A percentile compares a stretch with the other conserved stretches of the same genome.
These are phyloP conservation scores for Drosophila greeni DNA, from an alignment of 2,888 invertebrate species.

Conservation along the genomic window DNA sequence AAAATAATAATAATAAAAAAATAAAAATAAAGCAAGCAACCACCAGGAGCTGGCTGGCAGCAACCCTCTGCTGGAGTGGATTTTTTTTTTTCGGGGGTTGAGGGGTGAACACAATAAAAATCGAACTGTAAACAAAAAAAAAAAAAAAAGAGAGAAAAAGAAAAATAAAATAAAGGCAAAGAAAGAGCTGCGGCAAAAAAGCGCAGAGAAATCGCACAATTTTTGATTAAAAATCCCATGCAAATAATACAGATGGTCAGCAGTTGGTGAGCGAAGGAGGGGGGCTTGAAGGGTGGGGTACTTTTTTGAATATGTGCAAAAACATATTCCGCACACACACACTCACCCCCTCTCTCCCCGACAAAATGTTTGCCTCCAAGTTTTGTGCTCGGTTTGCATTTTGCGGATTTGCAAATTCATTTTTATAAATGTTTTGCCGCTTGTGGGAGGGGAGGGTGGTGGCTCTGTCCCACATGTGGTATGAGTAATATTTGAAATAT, in stretches of 20 bases:
- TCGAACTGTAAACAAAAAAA: conserved; percentile 44
- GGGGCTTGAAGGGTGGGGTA: background rate
- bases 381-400: conserved; percentile 53
- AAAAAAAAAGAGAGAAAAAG: conserved; percentile 1
- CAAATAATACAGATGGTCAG: conserved; percentile 58
- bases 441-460: conserved; percentile 40
- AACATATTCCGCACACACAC: conserved; percentile 43
- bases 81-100: conserved; percentile 7
- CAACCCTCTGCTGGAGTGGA: conserved; percentile 52
- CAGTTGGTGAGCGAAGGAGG: background rate
- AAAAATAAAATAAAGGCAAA: conserved; percentile 13
- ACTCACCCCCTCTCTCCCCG: background rate
- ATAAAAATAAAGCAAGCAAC: conserved; percentile 55
- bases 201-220: conserved; percentile 37
- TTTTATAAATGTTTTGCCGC: conserved; percentile 69
- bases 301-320: conserved; percentile 40
- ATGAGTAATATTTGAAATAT: conserved; percentile 54
- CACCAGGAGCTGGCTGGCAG: conserved; percentile 43
- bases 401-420: conserved; percentile 67
- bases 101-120: conserved; percentile 40
- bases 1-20: conserved; percentile 7
- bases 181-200: conserved; percentile 38
- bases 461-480: conserved; percentile 49
- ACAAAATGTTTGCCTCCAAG: conserved; percentile 40
- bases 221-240: conserved; percentile 69